Base-by-base conservation (phyloP, 2,888 invertebrate genomes). In the Scaptomyza flava region DNA sequence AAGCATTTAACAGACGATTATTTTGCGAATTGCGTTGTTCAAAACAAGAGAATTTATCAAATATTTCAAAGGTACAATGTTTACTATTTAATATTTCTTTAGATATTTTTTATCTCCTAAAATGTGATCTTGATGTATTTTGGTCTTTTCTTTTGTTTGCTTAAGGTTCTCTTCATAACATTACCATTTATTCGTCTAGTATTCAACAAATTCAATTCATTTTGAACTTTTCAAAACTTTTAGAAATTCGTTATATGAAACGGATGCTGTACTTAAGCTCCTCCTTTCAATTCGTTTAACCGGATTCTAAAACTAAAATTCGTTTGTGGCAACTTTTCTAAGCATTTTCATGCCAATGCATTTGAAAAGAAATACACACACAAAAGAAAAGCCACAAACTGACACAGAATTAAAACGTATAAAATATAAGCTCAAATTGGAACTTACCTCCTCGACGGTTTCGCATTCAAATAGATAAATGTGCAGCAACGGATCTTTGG, bases 381-480 rank as follows among this genome's bases (percentile, higher is more conserved):
- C 31, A 27, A 27, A 27, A 6, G 27, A 27, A 27, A 43, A 3
- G 38, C 42, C 47, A 73, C 51, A 81, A 61, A 67, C 46, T 63
- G 62, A 43, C 41, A 34, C n/a, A 46, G 33, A 58, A 14, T 36
- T 33, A 31, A 23, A 38, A 14, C 14, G n/a, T n/a, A 27, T 4
- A n/a, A 6, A 61, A 60, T 34, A 17, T 38, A 36, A 57, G 27
- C 20, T n/a, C 2, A 33, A 45, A 43, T 12, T 51, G 23, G 3
- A 54, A 94, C 95, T 95, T 91, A 96, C 96, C 93, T 96, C 95
- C 56, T 93, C 92, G 0, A 93, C 93, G 41, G 95, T 94, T 67
- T 93, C 93, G 42, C 96, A 95, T 88, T 94, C 94, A 90, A 95
- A 96, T 59, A 96, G 93, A 91, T 95, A 95, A 91, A 95, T 96